Base-by-base conservation (phyloP, 2,113 vertebrate genomes). In the Rhinichthys klamathensis region DNA sequence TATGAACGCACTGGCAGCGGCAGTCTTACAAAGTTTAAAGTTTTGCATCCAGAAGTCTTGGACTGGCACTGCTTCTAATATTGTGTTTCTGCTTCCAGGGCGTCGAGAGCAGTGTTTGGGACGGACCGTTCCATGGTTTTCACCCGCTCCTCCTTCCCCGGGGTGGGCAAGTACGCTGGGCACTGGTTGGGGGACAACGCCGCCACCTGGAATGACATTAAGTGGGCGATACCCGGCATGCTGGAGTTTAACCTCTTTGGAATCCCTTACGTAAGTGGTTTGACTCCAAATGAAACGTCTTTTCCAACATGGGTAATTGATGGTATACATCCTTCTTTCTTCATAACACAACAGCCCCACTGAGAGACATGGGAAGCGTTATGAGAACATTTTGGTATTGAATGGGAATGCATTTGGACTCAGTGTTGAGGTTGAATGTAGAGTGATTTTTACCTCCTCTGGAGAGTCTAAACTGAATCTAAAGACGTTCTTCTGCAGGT, bases 231-330 rank as follows among this genome's bases (percentile, higher is more conserved):
- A 88, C 93, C 97, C 30, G 97, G 96, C 86, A 95, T 99, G 93
- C 92, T 99, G 6, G 98, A 99, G 86, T 99, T 99, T n/a, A 95
- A 93, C 78, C 96, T 99, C 88, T 99, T 99, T 49, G 97, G 98
- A 81, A 86, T 98, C 65, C 97, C 98, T 86, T 97, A 97, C 84
- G 98, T 99, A 93, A 95, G 97, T 93, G 87, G 1, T 13, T 16
- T 44, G 54, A 27, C 65, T 61, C 54, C 58, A 61, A 82, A 49
- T 23, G 1, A 41, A 69, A 44, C 6, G 6, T 65, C 5, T 65
- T 65, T 65, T 32, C 9, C 61, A 7, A 69, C 32, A 69, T 69
- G 56, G 51, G n/a, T 60, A 65, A 77, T 27, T 30, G 75, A 54
- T 74, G 4, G 25, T 27, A 23, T 41, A 15, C 49, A 44, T 38